Evolutionary conservation across 2,113 vertebrate species (phyloP).

Genomic region (Meleagris gallopavo): DNA sequence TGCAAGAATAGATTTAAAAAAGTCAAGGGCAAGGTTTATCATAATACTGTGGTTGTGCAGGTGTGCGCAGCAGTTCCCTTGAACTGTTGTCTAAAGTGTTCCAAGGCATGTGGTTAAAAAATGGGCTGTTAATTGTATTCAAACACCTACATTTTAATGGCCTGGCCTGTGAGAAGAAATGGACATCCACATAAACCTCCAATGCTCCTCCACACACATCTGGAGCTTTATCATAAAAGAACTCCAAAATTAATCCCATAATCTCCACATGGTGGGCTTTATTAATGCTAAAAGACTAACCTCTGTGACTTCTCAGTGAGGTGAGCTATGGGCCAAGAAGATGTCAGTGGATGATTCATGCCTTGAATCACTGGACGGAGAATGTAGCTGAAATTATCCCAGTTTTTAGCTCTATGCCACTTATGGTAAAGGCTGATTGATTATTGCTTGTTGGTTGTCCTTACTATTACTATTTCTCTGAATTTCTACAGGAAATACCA

Average conservation of each 20-base stretch:
- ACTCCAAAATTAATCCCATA: not conserved
- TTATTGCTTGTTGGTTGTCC: not conserved
- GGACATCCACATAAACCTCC: not conserved
- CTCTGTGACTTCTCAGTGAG: not conserved
- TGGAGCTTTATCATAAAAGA: not conserved
- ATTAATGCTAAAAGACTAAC: not conserved
- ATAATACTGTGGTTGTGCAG: not conserved
- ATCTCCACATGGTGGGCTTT: not conserved
- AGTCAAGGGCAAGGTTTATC: not conserved
- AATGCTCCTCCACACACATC: not conserved
- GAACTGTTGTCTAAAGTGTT: not conserved
- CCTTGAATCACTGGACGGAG: not conserved
- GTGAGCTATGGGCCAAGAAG: not conserved
- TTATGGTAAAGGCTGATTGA: not conserved
- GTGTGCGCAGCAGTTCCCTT: not conserved
- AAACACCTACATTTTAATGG: not conserved
- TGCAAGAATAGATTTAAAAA: not conserved
- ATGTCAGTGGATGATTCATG: not conserved
- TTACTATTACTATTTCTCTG: not conserved
- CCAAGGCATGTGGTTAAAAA: not conserved
- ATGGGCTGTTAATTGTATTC: not conserved
- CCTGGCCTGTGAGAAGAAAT: not conserved
- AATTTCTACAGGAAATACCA: not conserved
- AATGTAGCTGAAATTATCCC: not conserved
- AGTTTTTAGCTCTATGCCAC: not conserved